These are phyloP conservation scores for Periplaneta americana DNA, from an alignment of 1,140 invertebrate species.

Conservation along the genomic window DNA sequence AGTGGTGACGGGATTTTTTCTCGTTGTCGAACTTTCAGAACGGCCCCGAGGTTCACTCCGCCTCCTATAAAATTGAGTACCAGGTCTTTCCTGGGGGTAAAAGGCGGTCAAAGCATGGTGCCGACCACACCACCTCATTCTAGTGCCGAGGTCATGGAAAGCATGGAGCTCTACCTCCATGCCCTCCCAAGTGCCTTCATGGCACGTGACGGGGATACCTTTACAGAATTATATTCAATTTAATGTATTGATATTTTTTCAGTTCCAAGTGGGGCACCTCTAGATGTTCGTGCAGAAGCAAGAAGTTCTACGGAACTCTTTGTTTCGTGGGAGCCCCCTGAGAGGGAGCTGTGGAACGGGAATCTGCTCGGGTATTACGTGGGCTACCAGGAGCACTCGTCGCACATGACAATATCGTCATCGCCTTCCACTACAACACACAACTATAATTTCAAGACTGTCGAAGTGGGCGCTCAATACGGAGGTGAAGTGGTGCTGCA, in stretches of 20 bases:
- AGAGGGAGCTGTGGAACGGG: conserved; percentile 83
- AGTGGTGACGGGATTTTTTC: no score
- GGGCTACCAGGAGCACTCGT: conserved; percentile 65
- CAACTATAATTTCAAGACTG: conserved; percentile 45
- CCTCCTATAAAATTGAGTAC: no score
- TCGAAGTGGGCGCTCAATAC: conserved; percentile 56
- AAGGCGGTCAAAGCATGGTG: no score
- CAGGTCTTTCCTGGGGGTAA: no score
- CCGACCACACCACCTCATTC: no score
- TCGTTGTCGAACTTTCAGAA: no score
- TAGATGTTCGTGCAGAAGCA: conserved; percentile 77
- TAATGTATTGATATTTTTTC: conserved; percentile 22
- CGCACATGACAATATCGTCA: conserved; percentile 1
- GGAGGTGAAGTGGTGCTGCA: conserved; percentile 58
- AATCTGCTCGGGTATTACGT: conserved; percentile 90
- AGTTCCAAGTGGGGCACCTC: conserved; percentile 83
- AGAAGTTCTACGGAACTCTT: conserved; percentile 84
- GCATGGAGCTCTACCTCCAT: no score
- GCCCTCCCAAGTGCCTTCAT: no score
- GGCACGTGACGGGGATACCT: no score
- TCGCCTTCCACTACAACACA: conserved; percentile 3
- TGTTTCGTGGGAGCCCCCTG: conserved; percentile 85
- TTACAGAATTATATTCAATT: no score
- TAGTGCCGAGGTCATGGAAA: no score
- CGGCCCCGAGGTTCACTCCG: no score